phyloP scores from a whole-genome alignment of 2,797 vertebrate genomes.

The Fundulus diaphanus region DNA sequence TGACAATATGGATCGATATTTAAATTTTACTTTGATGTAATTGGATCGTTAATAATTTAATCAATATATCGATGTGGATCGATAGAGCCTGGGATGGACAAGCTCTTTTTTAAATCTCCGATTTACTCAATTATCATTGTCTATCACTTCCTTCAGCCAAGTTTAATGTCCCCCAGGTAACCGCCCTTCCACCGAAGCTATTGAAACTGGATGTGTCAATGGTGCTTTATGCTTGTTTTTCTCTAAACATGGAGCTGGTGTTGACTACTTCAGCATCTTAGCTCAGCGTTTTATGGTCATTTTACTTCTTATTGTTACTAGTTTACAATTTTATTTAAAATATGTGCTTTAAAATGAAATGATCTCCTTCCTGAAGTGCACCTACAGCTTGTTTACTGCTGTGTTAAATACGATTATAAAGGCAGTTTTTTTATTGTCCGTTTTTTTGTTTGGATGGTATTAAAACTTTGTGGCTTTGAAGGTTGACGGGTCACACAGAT shows the following conservation, averaged over 20 bases:
- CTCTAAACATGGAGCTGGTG: background rate
- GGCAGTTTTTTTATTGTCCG: background rate
- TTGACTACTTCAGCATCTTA: background rate
- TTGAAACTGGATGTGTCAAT: background rate
- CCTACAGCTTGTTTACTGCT: background rate
- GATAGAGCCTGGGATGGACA: no score
- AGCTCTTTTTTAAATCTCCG: no score
- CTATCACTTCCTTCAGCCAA: no score
- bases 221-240: background rate
- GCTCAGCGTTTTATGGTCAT: background rate
- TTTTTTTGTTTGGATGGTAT: background rate
- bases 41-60: no score
- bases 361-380: background rate
- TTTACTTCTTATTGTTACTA: background rate
- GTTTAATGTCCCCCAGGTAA: no score
- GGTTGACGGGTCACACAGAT: constrained; percentile 19
- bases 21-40: no score
- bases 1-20: no score
- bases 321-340: background rate
- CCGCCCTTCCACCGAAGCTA: background rate
- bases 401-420: no score
- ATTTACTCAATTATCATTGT: no score
- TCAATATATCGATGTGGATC: no score
- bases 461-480: background rate
- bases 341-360: background rate